These are phyloP conservation scores for Fistularia tabacaria DNA, from an alignment of 2,797 vertebrate species.

Conservation along the genomic window DNA sequence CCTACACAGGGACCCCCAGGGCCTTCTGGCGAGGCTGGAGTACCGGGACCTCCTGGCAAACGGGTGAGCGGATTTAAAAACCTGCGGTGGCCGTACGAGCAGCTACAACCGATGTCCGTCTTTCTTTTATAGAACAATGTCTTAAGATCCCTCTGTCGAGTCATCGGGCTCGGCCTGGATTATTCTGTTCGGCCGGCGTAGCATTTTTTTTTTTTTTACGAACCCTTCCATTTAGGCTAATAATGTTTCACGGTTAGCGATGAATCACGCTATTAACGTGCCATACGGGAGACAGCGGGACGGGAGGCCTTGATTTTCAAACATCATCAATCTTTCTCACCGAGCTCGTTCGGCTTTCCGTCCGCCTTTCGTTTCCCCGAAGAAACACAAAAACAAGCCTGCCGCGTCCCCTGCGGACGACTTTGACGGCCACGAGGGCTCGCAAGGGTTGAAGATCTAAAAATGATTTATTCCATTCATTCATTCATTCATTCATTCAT, in stretches of 20 bases:
- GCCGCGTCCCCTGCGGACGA: too few relatives aligned
- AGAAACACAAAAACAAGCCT: too few relatives aligned
- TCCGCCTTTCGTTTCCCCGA: too few relatives aligned
- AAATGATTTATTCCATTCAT: too few relatives aligned
- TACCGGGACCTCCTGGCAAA: slow-evolving; percentile 96
- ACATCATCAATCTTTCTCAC: too few relatives aligned
- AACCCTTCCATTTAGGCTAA: slow-evolving; percentile 37
- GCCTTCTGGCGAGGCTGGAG: slow-evolving; percentile 96
- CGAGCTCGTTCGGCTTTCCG: too few relatives aligned
- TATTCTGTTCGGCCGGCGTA: slow-evolving; percentile 26
- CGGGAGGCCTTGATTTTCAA: too few relatives aligned
- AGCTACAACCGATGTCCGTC: slow-evolving; percentile 14
- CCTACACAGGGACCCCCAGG: slow-evolving; percentile 87
- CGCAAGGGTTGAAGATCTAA: too few relatives aligned
- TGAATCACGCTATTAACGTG: slow-evolving; percentile 31
- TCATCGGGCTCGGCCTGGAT: slow-evolving; percentile 29
- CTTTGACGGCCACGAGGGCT: too few relatives aligned
- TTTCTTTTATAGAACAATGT: too few relatives aligned
- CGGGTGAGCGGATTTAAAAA: slow-evolving; percentile 80
- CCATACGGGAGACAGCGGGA: background rate
- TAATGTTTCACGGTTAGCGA: slow-evolving; percentile 40
- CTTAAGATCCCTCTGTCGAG: too few relatives aligned
- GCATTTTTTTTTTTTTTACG: slow-evolving; percentile 22
- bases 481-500: too few relatives aligned
- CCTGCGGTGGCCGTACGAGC: background rate